Base-by-base conservation (phyloP, 2,888 invertebrate species). In the Nebria salina region DNA sequence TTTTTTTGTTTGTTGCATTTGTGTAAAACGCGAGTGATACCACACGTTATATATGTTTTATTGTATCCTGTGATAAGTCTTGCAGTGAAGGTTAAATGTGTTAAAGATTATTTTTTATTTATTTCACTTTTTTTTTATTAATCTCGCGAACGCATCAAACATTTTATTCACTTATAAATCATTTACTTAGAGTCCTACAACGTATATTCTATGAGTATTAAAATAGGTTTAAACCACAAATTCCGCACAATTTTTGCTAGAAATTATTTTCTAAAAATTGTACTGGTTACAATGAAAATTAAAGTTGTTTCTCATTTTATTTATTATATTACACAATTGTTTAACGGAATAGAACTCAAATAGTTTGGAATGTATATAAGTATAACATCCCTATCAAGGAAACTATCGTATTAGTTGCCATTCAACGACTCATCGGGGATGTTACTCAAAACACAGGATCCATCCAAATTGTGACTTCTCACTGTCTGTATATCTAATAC, bases 331-430 rank as follows among this genome's bases (percentile, higher is more conserved):
- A 20, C 20, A 20, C 20, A 20, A 20, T 20, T 20, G 20, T 20
- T 20, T 20, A 20, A 20, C 20, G 1, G 20, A 20, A 20, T 20
- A 20, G 20, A 20, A 20, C 20, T 20, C 1, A 20, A 20, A 20
- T 20, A 20, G 20, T 20, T 20, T 20, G 20, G 20, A 20, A 20
- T 20, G 20, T 20, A 20, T 20, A 20, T 20, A 20, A 20, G 54
- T 54, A 54, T 54, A 54, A 68, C 9, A 26, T 26, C 68, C 9
- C 20, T 68, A 68, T 68, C 68, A 68, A 68, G 68, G 68, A 68
- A 68, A 68, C 68, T 9, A 26, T 9, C 2, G 6, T 15, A 26
- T 9, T 15, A 20, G 6, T 54, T 54, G 54, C 8, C 54, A 13
- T 13, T 8, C 11, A 54, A 54, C 54, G 54, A 54, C 54, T 54